Evolutionary conservation across 2,797 vertebrate species (phyloP), one percentile per base, ranked within the genome.

Genomic region (Notolabrus celidotus): DNA sequence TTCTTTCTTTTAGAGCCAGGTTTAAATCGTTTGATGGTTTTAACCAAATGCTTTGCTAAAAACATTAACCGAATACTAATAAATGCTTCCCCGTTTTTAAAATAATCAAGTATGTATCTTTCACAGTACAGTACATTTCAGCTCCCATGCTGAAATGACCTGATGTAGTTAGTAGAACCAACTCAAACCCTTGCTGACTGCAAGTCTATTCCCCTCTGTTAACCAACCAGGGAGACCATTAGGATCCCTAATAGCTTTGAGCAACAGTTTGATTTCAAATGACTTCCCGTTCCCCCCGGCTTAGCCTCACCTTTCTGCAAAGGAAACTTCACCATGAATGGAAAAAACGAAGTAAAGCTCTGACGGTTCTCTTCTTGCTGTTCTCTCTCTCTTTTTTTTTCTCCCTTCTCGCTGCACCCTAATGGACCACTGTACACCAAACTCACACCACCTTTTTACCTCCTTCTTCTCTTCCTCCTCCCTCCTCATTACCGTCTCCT

Each of bases 311-410:
- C 70, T 84, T 76, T 63, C 68, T 4, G 29, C 76, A 81, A 87
- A 82, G 78, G 59, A 54, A 68, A 77, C 69, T 66, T 80, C 65
- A 73, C 45, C 39, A 23, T 70, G 55, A 87, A 78, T 74, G 52
- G 54, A 77, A 74, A 12, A 84, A 85, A 67, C 78, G 38, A 88
- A 63, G 74, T 71, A 74, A 83, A 80, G 75, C 55, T 84, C 87
- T 93, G 87, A 94, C 90, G 75, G 84, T 88, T 89, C 86, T 90
- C 86, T 91, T 88, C 86, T 88, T 86, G 46, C 88, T 94, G 90
- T 95, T 89, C 82, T 89, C 55, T 89, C 81, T 89, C 70, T 77
- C n/a, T 80, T 74, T 75, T 87, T 58, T 87, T 88, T 73, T 86
- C 65, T 86, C 71, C 67, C 62, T 74, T 72, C 76, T 87, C 64